These are phyloP conservation scores for Platycheirus albimanus DNA, from an alignment of 2,888 invertebrate species.

Conservation along the genomic window DNA sequence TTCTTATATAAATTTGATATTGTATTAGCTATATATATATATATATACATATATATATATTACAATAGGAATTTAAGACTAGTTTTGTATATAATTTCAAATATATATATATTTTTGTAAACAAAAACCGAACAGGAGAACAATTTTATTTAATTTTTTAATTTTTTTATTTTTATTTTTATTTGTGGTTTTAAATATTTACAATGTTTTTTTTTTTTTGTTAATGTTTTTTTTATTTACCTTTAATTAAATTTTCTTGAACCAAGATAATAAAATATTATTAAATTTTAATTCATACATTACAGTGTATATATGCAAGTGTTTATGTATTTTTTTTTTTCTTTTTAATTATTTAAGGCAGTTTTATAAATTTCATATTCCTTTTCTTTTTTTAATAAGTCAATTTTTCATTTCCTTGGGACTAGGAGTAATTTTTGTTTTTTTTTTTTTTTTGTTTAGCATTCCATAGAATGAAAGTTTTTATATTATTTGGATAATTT, in stretches of 20 bases:
- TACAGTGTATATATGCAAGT: constrained; percentile 41
- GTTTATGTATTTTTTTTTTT: constrained; percentile 27
- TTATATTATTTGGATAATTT: constrained; percentile 31
- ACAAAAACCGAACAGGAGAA: constrained; percentile 64
- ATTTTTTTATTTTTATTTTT: constrained; percentile 26
- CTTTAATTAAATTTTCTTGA: constrained; percentile 26
- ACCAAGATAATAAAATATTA: constrained; percentile 54
- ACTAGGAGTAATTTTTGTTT: constrained; percentile 46
- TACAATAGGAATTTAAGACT: constrained; percentile 71
- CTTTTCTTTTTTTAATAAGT: constrained; percentile 46
- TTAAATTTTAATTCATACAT: constrained; percentile 28
- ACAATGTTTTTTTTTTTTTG: no score
- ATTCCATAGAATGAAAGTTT: constrained; percentile 56
- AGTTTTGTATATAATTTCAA: constrained; percentile 57
- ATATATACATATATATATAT: no score
- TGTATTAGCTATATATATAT: constrained; percentile 69
- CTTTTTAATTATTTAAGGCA: constrained; percentile 59
- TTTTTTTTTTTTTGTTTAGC: constrained; percentile 30
- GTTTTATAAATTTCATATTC: constrained; percentile 69
- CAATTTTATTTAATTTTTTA: constrained; percentile 24
- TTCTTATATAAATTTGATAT: constrained; percentile 66
- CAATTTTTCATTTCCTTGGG: constrained; percentile 64
- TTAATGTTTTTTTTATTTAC: constrained; percentile 14
- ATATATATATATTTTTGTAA: constrained; percentile 56
- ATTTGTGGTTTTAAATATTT: constrained; percentile 28